Evolutionary conservation across 2,797 vertebrate genomes (phyloP).

Genomic region (Dicrostonyx torquatus): DNA sequence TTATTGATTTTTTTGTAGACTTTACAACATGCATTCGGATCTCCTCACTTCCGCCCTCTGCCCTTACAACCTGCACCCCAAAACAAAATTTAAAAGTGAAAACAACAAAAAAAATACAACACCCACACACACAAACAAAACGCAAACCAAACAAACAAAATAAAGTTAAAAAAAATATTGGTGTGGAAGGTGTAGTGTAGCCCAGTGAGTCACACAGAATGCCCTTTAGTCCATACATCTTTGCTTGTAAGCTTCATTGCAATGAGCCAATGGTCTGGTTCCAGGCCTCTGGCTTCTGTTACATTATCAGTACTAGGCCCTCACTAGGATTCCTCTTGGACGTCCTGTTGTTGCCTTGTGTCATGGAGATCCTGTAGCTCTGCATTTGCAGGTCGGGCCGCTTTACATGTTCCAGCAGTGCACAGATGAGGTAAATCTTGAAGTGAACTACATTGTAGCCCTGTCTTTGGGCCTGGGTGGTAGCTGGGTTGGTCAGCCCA

Average conservation of each 20-base stretch:
- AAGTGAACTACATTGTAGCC: background rate
- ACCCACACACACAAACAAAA: too few relatives aligned
- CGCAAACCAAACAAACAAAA: background rate
- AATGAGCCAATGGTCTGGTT: background rate
- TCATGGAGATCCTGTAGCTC: background rate
- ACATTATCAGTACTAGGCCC: background rate
- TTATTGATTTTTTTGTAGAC: background rate
- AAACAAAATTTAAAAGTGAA: background rate
- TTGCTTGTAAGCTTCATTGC: background rate
- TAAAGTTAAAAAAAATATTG: background rate
- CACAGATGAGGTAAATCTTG: background rate
- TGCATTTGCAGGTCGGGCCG: background rate
- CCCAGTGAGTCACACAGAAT: background rate
- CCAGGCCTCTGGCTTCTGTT: background rate
- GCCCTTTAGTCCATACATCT: background rate
- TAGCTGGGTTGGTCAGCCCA: background rate
- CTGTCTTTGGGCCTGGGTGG: background rate
- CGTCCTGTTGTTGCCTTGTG: background rate
- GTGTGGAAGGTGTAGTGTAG: background rate
- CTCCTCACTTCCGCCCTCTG: background rate
- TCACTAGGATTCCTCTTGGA: background rate
- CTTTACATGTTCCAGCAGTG: background rate
- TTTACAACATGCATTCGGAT: background rate
- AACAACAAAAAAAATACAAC: too few relatives aligned
- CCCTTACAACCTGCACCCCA: background rate